Evolutionary conservation across 2,113 vertebrate genomes (phyloP).

Genomic region (Sminthopsis crassicaudata): DNA sequence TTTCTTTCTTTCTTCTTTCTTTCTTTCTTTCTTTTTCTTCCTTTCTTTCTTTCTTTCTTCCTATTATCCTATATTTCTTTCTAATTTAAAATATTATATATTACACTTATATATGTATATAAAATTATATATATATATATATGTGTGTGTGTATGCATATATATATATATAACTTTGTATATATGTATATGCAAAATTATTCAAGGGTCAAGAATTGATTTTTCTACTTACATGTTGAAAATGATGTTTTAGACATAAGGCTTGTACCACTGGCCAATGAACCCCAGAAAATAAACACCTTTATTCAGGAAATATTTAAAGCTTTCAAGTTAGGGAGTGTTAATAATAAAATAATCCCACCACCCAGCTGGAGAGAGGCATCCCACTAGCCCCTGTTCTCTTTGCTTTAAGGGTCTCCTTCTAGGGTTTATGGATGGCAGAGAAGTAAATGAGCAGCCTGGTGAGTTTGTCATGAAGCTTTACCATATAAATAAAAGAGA

Average conservation of each 20-base stretch:
- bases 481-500: slow-evolving; percentile 76
- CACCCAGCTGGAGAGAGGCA: slow-evolving; percentile 23
- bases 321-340: neutral
- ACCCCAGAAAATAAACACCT: slow-evolving; percentile 46
- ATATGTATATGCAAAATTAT: neutral
- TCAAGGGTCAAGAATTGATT: slow-evolving; percentile 27
- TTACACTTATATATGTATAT: neutral
- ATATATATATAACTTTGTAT: too few relatives aligned
- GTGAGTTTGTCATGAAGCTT: slow-evolving; percentile 71
- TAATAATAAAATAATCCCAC: slow-evolving; percentile 60
- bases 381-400: slow-evolving; percentile 53
- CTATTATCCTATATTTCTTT: too few relatives aligned
- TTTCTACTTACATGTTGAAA: slow-evolving; percentile 7
- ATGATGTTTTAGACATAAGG: slow-evolving; percentile 42
- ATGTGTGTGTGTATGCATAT: too few relatives aligned
- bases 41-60: too few relatives aligned
- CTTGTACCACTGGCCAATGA: neutral
- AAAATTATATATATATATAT: too few relatives aligned
- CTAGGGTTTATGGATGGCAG: slow-evolving; percentile 66
- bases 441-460: slow-evolving; percentile 64
- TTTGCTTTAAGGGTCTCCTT: slow-evolving; percentile 68
- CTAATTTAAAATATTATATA: neutral
- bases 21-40: too few relatives aligned
- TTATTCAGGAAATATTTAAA: slow-evolving; percentile 33
- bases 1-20: neutral